Base-by-base conservation (phyloP, 2,888 invertebrate species). In the Mamestra brassicae region DNA sequence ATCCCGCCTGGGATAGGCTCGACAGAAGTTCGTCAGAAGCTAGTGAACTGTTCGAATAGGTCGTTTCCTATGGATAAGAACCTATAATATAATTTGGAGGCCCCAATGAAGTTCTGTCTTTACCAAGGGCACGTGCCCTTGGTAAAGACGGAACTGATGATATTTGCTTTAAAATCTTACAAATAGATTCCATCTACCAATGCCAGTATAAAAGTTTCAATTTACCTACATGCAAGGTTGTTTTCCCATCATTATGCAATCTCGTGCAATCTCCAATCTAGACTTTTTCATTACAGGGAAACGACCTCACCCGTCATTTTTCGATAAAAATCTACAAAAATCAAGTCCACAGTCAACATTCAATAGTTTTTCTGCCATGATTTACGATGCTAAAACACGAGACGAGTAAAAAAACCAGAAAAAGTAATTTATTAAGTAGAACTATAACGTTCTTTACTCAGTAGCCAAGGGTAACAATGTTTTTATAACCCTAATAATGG, bases 401-500 rank as follows among this genome's bases (percentile, higher is more conserved):
- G 50, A 65, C 61, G 54, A 58, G 68, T 54, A 15, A 54, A 62
- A 38, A 63, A 66, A 71, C 11, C 55, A 69, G 57, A 70, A 17
- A 67, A 64, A 74, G 57, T 68, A 71, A 63, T 74, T n/a, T 58
- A 74, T 54, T 57, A 60, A 52, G 58, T 58, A 47, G 47, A 47
- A 42, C 52, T 70, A 54, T 72, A 60, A 71, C 58, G 52, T 47
- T 52, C 55, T 78, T 58, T 69, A 63, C 57, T 73, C 36, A 17
- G 62, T 69, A 69, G 71, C 57, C 52, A 67, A 58, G 67, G 68
- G 63, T 78, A 74, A 70, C 74, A 70, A 70, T 72, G 69, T 82
- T 78, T 82, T 82, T 81, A 81, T 78, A 64, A 66, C 74, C 74
- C 83, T 83, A 78, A 79, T 82, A 83, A 81, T 81, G 81, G 66